Evolutionary conservation across 2,888 invertebrate genomes (phyloP).

Genomic region (Agrotis clavis): DNA sequence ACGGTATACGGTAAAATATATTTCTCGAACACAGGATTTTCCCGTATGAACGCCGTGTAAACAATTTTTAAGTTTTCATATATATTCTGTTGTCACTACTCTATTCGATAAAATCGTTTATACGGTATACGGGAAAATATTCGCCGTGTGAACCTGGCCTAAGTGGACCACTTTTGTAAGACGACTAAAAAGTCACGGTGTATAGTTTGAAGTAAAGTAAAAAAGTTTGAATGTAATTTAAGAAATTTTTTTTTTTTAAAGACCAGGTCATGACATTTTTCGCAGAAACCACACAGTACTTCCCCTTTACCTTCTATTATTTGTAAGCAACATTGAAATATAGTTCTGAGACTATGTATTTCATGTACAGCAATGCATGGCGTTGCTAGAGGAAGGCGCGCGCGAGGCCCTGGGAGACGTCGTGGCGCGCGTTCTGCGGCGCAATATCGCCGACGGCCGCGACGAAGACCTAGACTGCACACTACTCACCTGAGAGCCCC

Average conservation of each 20-base stretch:
- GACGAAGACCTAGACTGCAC: conserved; percentile 98
- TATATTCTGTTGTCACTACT: no score
- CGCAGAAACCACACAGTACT: neutral
- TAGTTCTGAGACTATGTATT: conserved; percentile 1
- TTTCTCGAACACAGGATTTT: no score
- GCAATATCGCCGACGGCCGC: conserved; percentile 95
- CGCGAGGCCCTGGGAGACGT: conserved; percentile 97
- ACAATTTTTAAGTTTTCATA: no score
- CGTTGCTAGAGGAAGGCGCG: conserved; percentile 96
- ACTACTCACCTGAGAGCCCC: conserved; percentile 93
- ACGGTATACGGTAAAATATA: no score
- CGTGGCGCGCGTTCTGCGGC: conserved; percentile 96
- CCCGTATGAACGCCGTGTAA: no score
- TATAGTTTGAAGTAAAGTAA: no score
- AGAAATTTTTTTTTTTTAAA: neutral
- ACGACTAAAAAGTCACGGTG: no score
- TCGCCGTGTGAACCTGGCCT: no score
- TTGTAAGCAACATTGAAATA: neutral
- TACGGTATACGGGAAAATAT: no score
- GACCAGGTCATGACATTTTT: neutral
- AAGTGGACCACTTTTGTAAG: no score
- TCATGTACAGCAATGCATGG: conserved; percentile 92
- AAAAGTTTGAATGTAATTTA: neutral
- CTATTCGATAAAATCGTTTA: no score
- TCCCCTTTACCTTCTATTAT: neutral